These are phyloP conservation scores for Colistium nudipinnis DNA, from an alignment of 2,113 vertebrate species.

Conservation along the genomic window DNA sequence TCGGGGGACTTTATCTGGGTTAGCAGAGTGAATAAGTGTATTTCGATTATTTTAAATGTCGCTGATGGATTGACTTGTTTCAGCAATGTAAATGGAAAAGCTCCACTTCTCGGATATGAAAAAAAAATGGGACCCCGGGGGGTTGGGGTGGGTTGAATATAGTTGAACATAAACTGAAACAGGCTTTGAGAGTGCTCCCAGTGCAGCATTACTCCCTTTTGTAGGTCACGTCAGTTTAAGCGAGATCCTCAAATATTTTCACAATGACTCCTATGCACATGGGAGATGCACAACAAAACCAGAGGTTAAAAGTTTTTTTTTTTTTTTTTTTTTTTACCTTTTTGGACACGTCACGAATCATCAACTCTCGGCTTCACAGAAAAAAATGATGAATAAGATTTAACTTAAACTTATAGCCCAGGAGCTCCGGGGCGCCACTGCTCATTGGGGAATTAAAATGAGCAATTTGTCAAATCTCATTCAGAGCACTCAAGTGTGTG, in stretches of 20 bases:
- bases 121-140: not conserved
- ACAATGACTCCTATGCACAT: conserved; percentile 65
- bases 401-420: conserved; percentile 46
- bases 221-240: conserved; percentile 66
- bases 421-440: conserved; percentile 53
- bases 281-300: conserved; percentile 57
- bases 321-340: conserved; percentile 31
- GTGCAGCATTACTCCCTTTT: conserved; percentile 40
- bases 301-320: conserved; percentile 62
- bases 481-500: conserved; percentile 54
- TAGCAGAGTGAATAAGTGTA: not conserved
- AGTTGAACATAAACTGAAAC: conserved; percentile 31
- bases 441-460: conserved; percentile 64
- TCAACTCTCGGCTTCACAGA: conserved; percentile 54
- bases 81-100: not conserved
- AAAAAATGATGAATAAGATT: conserved; percentile 59
- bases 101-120: not conserved
- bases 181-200: conserved; percentile 8
- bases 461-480: conserved; percentile 76
- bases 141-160: conserved; percentile 1
- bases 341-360: conserved; percentile 67
- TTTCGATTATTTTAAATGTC: not conserved
- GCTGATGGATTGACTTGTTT: not conserved
- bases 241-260: conserved; percentile 68
- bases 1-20: not conserved